Evolutionary conservation across 2,888 invertebrate species (phyloP), one percentile per base, ranked within the genome.

Genomic region (Hypselothyrea guttata): DNA sequence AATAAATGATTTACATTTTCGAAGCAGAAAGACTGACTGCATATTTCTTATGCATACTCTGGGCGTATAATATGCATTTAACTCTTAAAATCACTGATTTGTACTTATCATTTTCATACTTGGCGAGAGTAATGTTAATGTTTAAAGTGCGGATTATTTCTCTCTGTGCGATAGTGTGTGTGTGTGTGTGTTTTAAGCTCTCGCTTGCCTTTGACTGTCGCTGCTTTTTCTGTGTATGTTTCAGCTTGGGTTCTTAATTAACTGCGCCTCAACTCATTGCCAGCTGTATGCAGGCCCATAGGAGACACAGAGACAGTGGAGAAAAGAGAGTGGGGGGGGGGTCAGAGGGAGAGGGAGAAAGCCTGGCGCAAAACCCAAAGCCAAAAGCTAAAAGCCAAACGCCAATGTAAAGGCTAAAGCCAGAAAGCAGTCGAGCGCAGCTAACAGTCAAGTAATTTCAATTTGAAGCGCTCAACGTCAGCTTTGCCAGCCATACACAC

Each of bases 391-490:
- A 59, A 45, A 28, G 52, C 49, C 49, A 34, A n/a, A 27, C 15
- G 45, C 35, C 22, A 22, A 8, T 35, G 35, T 13, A 35, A 28
- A 28, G 22, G 22, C 22, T 13, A 31, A 53, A 66, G 47, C 48
- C 53, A 42, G 37, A 56, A 27, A 33, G 31, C 65, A 68, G 45
- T 58, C 53, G 53, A 66, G 66, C 55, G 56, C 59, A 56, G 54
- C 56, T 65, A 59, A 65, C 57, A 63, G 74, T 57, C 57, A 74
- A 77, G 74, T 71, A 71, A 68, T 76, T 79, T 73, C 62, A 79
- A 64, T 65, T 76, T 65, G 59, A 62, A 61, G 58, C 47, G 58
- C 68, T 65, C 58, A 72, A 61, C 44, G 71, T 69, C 75, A 64
- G 52, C 65, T 57, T 65, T 37, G 27, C 7, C 8, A 9, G n/a